Conservation (phyloP, 2,113 vertebrate species). For the Spermophilus dauricus region DNA sequence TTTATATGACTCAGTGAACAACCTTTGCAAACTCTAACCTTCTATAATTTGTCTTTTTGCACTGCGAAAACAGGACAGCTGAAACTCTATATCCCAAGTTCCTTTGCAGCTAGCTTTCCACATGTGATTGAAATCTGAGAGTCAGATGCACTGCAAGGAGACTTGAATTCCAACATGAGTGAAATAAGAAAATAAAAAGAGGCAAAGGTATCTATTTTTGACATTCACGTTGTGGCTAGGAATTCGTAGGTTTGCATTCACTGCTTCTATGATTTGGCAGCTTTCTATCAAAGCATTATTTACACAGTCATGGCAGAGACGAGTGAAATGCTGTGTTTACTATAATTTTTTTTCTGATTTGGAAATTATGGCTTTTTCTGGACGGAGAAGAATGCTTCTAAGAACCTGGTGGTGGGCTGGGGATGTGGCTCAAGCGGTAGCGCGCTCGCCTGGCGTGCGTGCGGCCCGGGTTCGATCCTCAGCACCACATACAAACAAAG, state of each 20-base stretch:
- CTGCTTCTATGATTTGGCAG: neutral
- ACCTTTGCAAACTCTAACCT: neutral
- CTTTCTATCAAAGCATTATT: neutral
- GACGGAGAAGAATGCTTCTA: neutral
- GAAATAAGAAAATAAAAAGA: neutral
- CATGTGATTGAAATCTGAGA: neutral
- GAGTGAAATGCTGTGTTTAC: neutral
- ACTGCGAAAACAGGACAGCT: neutral
- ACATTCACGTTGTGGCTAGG: neutral
- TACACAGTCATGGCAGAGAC: neutral
- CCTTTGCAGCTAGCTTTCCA: neutral
- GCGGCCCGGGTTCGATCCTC: no score
- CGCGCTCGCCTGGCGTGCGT: no score
- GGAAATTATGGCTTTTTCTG: neutral
- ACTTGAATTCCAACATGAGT: neutral
- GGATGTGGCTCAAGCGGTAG: no score
- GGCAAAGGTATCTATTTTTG: neutral
- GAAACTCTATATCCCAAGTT: neutral
- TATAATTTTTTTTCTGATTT: neutral
- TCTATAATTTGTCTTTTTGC: neutral
- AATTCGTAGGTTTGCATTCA: neutral
- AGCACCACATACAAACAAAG: no score
- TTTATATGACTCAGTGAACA: neutral
- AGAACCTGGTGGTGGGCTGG: neutral
- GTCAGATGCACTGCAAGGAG: neutral